Evolutionary conservation across 2,113 vertebrate genomes (phyloP).

Genomic region (Sterrhoptilus dennistouni): DNA sequence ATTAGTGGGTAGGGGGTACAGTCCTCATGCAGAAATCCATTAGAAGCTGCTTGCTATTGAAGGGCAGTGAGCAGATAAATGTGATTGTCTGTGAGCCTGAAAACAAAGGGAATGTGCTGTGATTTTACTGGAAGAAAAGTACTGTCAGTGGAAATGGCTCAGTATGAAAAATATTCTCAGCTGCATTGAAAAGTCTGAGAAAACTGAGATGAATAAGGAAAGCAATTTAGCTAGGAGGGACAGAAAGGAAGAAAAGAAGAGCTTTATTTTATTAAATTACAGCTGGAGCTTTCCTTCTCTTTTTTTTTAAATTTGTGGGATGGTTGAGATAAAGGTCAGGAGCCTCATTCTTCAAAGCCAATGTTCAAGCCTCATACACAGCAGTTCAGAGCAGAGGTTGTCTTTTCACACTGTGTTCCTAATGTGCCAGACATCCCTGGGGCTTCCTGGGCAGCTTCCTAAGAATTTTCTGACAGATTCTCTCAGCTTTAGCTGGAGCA

Average conservation of each 20-base stretch:
- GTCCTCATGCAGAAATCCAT: neutral
- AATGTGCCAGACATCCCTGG: neutral
- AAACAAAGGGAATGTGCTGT: conserved; percentile 29
- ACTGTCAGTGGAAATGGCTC: neutral
- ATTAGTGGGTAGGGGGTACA: conserved; percentile 16
- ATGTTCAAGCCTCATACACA: neutral
- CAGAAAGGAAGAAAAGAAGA: fast-evolving
- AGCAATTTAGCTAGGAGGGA: neutral
- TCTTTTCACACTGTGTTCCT: neutral
- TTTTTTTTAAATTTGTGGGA: neutral
- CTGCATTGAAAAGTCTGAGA: neutral
- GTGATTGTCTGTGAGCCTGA: conserved; percentile 17
- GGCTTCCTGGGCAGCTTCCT: neutral
- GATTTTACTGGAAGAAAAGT: conserved; percentile 35
- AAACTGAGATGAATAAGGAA: neutral
- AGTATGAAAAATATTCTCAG: neutral
- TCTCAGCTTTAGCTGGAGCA: neutral
- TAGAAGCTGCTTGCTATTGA: conserved; percentile 29
- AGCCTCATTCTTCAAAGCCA: neutral
- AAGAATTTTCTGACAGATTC: neutral
- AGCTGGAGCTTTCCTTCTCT: neutral
- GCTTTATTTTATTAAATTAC: neutral
- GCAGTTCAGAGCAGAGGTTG: neutral
- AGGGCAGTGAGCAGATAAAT: conserved; percentile 53
- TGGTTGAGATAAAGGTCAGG: neutral